phyloP scores from a whole-genome alignment of 2,797 vertebrate genomes.

The Lateolabrax maculatus region DNA sequence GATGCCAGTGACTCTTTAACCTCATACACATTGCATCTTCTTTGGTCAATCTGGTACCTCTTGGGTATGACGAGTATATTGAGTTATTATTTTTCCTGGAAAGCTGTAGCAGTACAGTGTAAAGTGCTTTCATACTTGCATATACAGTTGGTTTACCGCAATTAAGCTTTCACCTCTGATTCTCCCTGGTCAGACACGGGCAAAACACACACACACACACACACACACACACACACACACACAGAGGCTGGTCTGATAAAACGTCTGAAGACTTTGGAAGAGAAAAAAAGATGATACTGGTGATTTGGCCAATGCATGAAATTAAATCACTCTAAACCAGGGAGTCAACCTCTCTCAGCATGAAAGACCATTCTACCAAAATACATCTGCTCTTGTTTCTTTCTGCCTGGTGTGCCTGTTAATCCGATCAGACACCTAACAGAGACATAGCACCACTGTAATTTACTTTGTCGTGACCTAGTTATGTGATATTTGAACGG shows the following conservation, averaged over 20 bases:
- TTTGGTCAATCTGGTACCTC: not conserved
- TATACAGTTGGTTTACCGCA: not conserved
- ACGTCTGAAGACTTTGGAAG: not conserved
- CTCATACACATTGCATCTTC: not conserved
- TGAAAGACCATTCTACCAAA: not conserved
- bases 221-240: too few relatives aligned
- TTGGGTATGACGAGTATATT: not conserved
- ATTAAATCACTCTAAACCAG: not conserved
- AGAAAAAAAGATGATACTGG: not conserved
- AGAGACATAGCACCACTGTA: not conserved
- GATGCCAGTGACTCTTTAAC: not conserved
- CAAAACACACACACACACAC: too few relatives aligned
- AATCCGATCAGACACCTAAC: conserved; percentile 8
- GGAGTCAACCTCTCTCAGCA: not conserved
- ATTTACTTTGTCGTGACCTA: conserved; percentile 30
- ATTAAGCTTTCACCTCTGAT: not conserved
- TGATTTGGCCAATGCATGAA: not conserved
- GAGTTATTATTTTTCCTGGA: not conserved
- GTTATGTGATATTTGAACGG: conserved; percentile 8
- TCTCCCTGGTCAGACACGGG: not conserved
- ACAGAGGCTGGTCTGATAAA: not conserved
- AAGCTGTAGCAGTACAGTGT: not conserved
- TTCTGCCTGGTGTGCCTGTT: not conserved
- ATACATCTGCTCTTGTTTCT: not conserved
- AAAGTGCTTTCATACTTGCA: not conserved